Evolutionary conservation across 2,888 invertebrate genomes (phyloP), one percentile per base, ranked within the genome.

Genomic region (Heliothis peltigera): DNA sequence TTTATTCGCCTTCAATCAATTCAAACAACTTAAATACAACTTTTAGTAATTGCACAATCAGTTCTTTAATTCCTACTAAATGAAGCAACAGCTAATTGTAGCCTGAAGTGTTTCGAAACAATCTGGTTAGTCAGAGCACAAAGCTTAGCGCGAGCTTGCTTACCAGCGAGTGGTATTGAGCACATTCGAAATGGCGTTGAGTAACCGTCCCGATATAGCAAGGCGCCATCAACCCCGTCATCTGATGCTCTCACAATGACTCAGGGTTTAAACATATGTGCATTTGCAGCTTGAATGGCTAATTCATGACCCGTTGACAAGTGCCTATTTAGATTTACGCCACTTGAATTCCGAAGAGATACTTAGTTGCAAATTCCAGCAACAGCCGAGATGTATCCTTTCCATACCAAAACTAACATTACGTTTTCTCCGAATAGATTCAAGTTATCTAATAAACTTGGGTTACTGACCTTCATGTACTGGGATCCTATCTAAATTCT

Each of bases 201-300:
- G 92, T 90, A 92, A 92, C 85, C 80, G 39, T 86, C 89, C 87
- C 83, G 86, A 91, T 93, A 88, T 92, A 92, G 91, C 82, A 52
- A 81, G 78, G 82, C 82, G 83, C 80, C 80, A 83, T 77, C 64
- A 43, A 72, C 74, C 77, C 80, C 80, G 85, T 88, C 87, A 88
- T 84, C 70, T 60, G 77, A 83, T 64, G 54, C 83, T 81, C 79
- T 81, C 75, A 77, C 76, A 70, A 73, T 91, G 91, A 92, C 77
- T 92, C 92, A 91, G 84, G 70, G 70, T 68, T 64, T 70, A 64
- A 84, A 84, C 87, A 87, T 81, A 84, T 85, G 87, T 81, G 82
- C 85, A 85, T 79, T 78, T 87, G 85, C 79, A 80, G 67, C 63
- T 69, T 70, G 57, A 77, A 76, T 75, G 57, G 65, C 54, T 60